These are phyloP conservation scores for Hyposoter didymator DNA, from an alignment of 2,888 invertebrate genomes.

Conservation along the genomic window DNA sequence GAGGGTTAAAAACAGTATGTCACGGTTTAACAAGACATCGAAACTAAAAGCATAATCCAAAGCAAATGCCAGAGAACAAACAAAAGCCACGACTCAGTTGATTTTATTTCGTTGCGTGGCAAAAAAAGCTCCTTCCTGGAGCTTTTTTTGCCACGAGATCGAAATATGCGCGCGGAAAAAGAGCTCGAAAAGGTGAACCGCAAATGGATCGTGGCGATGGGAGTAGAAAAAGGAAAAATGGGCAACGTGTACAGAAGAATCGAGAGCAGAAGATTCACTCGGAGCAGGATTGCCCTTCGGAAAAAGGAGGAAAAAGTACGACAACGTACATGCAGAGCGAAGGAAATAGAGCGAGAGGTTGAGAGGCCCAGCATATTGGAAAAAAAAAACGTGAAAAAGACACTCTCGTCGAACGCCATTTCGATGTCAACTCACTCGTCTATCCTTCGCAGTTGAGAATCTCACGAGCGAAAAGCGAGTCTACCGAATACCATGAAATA, in stretches of 20 bases:
- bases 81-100: not conserved
- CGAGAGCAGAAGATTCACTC: constrained; percentile 17
- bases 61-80: no score
- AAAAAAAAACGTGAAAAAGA: constrained; percentile 44
- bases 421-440: constrained; percentile 49
- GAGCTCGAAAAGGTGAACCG: constrained; percentile 23
- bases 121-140: constrained; percentile 49
- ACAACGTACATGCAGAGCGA: not conserved
- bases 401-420: constrained; percentile 57
- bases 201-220: constrained; percentile 20
- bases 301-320: not conserved
- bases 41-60: no score
- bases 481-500: constrained; percentile 52
- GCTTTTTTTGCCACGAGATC: no score
- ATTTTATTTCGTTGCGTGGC: not conserved
- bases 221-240: constrained; percentile 18
- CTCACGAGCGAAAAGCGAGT: not conserved
- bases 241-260: constrained; percentile 22
- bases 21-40: no score
- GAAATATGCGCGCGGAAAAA: constrained; percentile 3
- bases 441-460: constrained; percentile 38
- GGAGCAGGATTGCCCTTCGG: not conserved
- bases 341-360: not conserved
- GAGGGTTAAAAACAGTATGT: no score
- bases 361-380: constrained; percentile 12